These are phyloP conservation scores for Tragelaphus strepsiceros DNA, from an alignment of 2,113 vertebrate genomes.

Conservation along the genomic window DNA sequence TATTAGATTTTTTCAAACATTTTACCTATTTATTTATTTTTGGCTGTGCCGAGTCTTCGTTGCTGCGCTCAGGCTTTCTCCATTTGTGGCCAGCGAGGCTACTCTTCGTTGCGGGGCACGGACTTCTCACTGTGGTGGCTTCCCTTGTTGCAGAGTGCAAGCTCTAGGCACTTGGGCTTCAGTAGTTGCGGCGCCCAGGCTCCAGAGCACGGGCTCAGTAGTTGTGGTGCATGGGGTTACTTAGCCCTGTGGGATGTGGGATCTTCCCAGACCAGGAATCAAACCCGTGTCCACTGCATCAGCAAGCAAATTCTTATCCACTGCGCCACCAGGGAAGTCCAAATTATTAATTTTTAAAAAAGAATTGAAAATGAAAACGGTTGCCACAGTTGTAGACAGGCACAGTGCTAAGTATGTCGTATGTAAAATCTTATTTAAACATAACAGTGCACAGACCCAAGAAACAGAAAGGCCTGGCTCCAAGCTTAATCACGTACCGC, in stretches of 20 bases:
- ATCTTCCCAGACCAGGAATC: neutral
- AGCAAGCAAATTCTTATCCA: neutral
- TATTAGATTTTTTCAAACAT: neutral
- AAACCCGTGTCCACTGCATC: neutral
- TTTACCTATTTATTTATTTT: neutral
- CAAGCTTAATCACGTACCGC: neutral
- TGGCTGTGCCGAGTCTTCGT: neutral
- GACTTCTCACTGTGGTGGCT: neutral
- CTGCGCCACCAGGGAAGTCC: neutral
- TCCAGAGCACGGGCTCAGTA: neutral
- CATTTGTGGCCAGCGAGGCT: neutral
- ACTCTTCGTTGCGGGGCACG: fast-evolving
- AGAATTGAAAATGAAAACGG: neutral
- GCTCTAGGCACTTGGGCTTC: neutral
- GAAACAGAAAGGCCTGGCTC: neutral
- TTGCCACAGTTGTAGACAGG: neutral
- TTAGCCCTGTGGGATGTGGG: neutral
- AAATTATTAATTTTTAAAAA: neutral
- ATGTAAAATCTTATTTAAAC: neutral
- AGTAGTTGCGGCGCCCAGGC: fast-evolving
- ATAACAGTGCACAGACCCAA: neutral
- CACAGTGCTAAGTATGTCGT: fast-evolving
- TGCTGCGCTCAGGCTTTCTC: neutral
- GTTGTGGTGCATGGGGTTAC: neutral
- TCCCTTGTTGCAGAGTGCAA: neutral